Evolutionary conservation across 1,140 invertebrate genomes (phyloP).

Genomic region (Brachionus paranguensis): DNA sequence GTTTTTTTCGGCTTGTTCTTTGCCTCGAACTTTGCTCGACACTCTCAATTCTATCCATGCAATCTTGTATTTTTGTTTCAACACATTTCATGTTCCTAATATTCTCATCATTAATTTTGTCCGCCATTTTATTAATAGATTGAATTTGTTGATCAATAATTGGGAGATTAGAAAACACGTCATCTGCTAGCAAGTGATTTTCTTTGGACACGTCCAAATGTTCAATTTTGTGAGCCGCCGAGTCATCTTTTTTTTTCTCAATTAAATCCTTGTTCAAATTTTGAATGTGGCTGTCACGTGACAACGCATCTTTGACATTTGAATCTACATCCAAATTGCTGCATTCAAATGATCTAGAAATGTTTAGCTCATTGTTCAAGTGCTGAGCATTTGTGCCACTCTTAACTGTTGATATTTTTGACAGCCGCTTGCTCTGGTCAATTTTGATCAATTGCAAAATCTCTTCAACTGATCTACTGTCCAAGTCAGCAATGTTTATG

Average conservation of each 20-base stretch:
- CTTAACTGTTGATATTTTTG: not conserved
- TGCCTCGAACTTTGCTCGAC: too few species aligned
- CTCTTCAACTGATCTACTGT: not conserved
- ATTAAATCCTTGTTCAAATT: too few species aligned
- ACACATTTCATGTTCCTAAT: not conserved
- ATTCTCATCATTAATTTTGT: not conserved
- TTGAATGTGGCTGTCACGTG: too few species aligned
- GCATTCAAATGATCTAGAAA: not conserved
- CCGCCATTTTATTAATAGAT: conserved; percentile 12
- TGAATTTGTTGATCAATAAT: not conserved
- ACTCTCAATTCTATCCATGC: not conserved
- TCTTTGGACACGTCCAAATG: too few species aligned
- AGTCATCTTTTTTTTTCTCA: too few species aligned
- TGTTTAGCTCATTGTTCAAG: not conserved
- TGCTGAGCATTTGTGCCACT: not conserved
- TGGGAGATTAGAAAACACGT: not conserved
- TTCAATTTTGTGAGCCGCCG: too few species aligned
- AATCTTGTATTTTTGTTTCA: not conserved
- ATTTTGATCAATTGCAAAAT: conserved; percentile 1
- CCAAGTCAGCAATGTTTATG: conserved; percentile 19
- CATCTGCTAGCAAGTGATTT: not conserved
- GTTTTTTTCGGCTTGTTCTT: too few species aligned
- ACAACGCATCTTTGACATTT: not conserved
- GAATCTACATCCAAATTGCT: not conserved
- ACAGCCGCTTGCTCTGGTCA: not conserved